These are phyloP conservation scores for Cossypha polioptera DNA, from an alignment of 2,797 vertebrate genomes.

Conservation along the genomic window DNA sequence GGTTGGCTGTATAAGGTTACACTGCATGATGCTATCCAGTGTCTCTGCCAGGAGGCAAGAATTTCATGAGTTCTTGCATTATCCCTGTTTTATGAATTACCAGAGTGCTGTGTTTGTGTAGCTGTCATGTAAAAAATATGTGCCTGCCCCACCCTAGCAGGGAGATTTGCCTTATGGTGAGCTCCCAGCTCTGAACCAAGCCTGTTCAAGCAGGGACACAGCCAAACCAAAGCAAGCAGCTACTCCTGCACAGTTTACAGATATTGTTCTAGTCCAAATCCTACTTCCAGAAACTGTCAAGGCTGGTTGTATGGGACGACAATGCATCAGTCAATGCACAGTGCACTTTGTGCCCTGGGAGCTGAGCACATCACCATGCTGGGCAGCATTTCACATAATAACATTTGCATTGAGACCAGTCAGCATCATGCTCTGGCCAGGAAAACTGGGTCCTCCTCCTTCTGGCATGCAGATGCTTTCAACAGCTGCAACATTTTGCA, in stretches of 20 bases:
- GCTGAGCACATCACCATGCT: background rate
- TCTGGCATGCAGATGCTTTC: background rate
- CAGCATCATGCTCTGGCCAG: background rate
- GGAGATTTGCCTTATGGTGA: background rate
- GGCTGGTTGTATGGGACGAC: background rate
- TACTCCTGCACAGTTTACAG: rapidly evolving
- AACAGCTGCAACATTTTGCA: background rate
- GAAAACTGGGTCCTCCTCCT: background rate
- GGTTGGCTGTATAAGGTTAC: background rate
- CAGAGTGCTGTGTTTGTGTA: background rate
- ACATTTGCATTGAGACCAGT: background rate
- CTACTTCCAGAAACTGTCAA: background rate
- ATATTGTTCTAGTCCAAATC: background rate
- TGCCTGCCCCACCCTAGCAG: background rate
- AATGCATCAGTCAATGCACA: background rate
- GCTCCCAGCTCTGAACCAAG: background rate
- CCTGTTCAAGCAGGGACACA: background rate
- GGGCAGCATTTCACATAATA: background rate
- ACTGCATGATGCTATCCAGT: background rate
- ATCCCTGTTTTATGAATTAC: background rate
- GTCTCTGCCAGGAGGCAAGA: background rate
- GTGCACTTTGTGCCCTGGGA: rapidly evolving
- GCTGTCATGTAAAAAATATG: constrained; percentile 3
- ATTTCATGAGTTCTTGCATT: background rate
- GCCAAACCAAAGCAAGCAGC: background rate